Base-by-base conservation (phyloP, 2,113 vertebrate species). In the Mungos mungo region DNA sequence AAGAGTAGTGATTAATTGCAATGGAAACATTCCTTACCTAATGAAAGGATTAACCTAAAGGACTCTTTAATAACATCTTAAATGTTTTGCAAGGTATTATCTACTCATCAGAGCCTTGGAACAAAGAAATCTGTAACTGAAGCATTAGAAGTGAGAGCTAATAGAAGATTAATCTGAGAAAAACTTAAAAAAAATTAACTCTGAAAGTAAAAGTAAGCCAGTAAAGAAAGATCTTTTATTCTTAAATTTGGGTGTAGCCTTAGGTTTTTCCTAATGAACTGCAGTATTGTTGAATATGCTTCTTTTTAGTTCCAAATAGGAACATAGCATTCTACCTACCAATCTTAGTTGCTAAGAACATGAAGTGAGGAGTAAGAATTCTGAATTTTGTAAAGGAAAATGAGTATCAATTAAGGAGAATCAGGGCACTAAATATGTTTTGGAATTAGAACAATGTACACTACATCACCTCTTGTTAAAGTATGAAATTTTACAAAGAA, bases 1-100 rank as follows among this genome's bases (percentile, higher is more conserved):
- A 95, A 95, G 69, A 12, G 35, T 63, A 18, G 33, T 35, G 41
- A 71, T 86, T 90, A 94, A 93, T 87, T 95, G 71, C 31, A 52
- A 27, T 31, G 27, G 8, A 84, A 84, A 0, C 86, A 79, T 77
- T 94, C 72, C 54, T 91, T 66, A 79, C 11, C 5, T 92, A 57
- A 47, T 76, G 45, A 93, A 95, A 76, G 10, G 4, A 68, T 95
- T 92, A 88, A 72, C 9, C 11, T 33, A 88, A 96, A 82, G 9
- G 33, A 74, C 14, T 38, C 23, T 31, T 74, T 74, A 69, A 83
- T 79, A 65, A 50, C 38, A 16, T 41, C 19, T 86, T 92, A 57
- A 52, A 57, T 84, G 50, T 63, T 84, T 83, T 90, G 33, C 0
- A 95, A 95, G 85, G 25, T 68, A 41, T 74, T 93, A 54, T 3